Percentiles rank a stretch among this genome's conserved stretches.
Evolutionary conservation across 2,113 vertebrate genomes (phyloP).

Genomic region (Scalopus aquaticus): DNA sequence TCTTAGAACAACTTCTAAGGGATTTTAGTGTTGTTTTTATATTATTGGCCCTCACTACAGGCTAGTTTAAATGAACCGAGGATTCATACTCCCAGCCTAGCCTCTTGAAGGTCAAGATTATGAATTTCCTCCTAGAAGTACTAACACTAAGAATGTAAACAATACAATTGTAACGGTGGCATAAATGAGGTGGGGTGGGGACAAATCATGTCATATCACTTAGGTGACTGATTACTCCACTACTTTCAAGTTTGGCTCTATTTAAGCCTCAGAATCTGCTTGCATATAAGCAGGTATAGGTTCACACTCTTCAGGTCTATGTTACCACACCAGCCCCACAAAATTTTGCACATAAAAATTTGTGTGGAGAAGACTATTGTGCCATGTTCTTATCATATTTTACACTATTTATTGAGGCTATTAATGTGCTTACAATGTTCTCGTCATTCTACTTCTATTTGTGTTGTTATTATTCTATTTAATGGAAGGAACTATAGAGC

Average conservation of each 20-base stretch:
- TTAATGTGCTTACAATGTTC: background rate
- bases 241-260: background rate
- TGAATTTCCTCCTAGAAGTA: background rate
- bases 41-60: background rate
- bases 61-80: background rate
- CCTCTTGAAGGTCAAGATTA: background rate
- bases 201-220: background rate
- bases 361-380: background rate
- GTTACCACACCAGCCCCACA: too few relatives aligned
- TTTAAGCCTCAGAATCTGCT: background rate
- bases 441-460: background rate
- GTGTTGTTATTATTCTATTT: background rate
- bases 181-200: background rate
- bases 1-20: background rate
- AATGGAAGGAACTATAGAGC: background rate
- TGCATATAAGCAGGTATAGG: too few relatives aligned
- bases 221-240: background rate
- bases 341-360: too few relatives aligned
- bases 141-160: background rate
- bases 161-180: background rate
- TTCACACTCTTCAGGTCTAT: too few relatives aligned
- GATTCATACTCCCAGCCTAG: background rate
- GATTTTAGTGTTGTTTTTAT: conserved; percentile 12
- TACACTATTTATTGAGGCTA: background rate
- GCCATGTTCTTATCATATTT: background rate